Evolutionary conservation across 2,797 vertebrate species (phyloP).

Genomic region (Simalia tracyae): DNA sequence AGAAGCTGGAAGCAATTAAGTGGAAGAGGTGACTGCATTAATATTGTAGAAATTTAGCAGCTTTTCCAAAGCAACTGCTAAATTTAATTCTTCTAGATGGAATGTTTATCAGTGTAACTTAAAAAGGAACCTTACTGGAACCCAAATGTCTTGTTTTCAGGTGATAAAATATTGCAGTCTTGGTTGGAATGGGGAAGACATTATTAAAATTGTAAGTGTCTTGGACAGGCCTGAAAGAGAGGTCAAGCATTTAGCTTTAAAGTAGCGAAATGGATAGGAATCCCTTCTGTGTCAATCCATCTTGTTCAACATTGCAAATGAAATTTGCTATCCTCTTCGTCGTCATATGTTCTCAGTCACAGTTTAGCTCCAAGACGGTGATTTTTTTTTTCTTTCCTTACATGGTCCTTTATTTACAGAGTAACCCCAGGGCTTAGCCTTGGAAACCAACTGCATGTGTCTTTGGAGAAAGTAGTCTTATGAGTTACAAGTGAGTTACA

Average conservation of each 20-base stretch:
- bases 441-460: background rate
- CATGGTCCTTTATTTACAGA: background rate
- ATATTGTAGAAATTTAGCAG: constrained; percentile 37
- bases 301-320: background rate
- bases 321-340: background rate
- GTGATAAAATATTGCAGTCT: constrained; percentile 44
- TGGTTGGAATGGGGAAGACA: background rate
- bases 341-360: background rate
- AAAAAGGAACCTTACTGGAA: constrained; percentile 50
- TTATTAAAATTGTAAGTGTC: background rate
- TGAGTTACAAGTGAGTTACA: background rate
- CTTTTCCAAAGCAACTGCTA: constrained; percentile 41
- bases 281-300: background rate
- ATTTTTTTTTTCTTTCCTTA: background rate
- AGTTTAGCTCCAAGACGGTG: no score
- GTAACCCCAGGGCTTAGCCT: background rate
- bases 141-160: constrained; percentile 58
- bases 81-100: constrained; percentile 63
- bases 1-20: constrained; percentile 23
- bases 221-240: background rate
- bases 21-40: constrained; percentile 36
- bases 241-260: background rate
- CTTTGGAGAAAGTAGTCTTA: background rate
- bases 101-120: constrained; percentile 63
- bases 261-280: background rate